Conservation (phyloP, 2,797 vertebrate genomes). For the Hydrocynus forskahlii region DNA sequence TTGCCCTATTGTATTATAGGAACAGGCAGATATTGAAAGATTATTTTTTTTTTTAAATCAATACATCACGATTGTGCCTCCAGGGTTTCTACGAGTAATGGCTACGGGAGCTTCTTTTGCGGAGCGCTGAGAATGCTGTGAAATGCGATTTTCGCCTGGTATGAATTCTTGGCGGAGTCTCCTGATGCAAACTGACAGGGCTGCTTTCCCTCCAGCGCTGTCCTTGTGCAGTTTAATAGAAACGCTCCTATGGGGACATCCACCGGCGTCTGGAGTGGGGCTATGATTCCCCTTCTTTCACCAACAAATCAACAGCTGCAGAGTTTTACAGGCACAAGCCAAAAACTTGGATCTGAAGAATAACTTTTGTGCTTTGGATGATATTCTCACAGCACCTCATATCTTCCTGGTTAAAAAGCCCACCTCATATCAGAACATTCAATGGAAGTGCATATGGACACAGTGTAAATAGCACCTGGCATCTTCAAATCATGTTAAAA, state of each 20-base stretch:
- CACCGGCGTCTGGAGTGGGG: slow-evolving; percentile 7
- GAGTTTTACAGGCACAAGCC: slow-evolving; percentile 5
- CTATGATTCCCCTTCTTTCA: background rate
- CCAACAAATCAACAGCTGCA: slow-evolving; percentile 5
- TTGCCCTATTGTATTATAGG: background rate
- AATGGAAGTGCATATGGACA: too few species aligned
- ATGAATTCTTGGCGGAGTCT: slow-evolving; percentile 35
- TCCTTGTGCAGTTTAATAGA: slow-evolving; percentile 42
- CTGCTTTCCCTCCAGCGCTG: slow-evolving; percentile 34
- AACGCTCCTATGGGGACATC: slow-evolving; percentile 35
- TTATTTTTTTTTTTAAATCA: background rate
- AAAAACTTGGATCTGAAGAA: background rate
- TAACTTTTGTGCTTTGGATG: background rate
- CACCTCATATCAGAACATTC: too few species aligned
- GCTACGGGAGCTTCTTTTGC: slow-evolving; percentile 21
- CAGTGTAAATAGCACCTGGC: too few species aligned
- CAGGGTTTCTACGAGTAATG: background rate
- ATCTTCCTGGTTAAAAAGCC: background rate
- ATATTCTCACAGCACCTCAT: background rate
- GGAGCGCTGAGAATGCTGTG: slow-evolving; percentile 11
- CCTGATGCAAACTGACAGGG: slow-evolving; percentile 39
- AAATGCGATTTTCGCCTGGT: slow-evolving; percentile 39
- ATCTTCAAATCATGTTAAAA: too few species aligned
- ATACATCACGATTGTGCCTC: background rate
- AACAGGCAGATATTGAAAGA: background rate